Percentiles rank a stretch among this genome's conserved stretches.
Conservation (phyloP, 2,888 invertebrate genomes). For the Pocota personata region DNA sequence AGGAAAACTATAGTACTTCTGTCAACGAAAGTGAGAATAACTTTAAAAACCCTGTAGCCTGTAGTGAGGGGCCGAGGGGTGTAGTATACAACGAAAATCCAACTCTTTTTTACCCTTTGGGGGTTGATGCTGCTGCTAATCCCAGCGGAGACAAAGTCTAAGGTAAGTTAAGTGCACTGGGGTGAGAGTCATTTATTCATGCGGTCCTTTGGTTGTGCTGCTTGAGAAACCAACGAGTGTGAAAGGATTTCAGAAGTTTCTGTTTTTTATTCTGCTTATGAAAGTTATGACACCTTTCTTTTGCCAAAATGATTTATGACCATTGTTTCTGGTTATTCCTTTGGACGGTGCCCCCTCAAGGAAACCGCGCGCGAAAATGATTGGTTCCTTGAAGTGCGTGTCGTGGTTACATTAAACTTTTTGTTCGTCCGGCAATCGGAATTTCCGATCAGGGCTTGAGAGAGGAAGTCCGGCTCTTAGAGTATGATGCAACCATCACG, state of each 20-base stretch:
- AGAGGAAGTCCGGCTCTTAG: conserved; percentile 36
- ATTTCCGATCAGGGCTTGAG: conserved; percentile 61
- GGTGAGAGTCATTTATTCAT: conserved; percentile 72
- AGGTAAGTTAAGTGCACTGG: conserved; percentile 73
- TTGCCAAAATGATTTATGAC: conserved; percentile 63
- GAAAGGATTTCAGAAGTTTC: conserved; percentile 70
- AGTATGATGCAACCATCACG: conserved; percentile 24
- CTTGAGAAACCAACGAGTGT: conserved; percentile 28
- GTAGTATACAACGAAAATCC: conserved; percentile 39
- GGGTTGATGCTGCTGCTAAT: conserved; percentile 59
- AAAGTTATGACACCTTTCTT: conserved; percentile 71
- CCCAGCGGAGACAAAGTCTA: conserved; percentile 65
- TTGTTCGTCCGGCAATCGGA: conserved; percentile 28
- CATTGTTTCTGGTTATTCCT: conserved; percentile 29
- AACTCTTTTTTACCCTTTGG: conserved; percentile 54
- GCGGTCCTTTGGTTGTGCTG: conserved; percentile 36
- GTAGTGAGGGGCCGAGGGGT: too few species aligned
- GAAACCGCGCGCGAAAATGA: background rate
- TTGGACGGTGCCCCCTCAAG: background rate
- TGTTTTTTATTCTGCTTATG: conserved; percentile 44
- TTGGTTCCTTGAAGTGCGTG: conserved; percentile 40
- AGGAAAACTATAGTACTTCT: conserved; percentile 57
- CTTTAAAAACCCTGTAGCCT: conserved; percentile 9
- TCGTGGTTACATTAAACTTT: conserved; percentile 1
- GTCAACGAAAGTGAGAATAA: conserved; percentile 72